Percentiles rank a stretch among this genome's conserved stretches.
Evolutionary conservation across 92 coral and sea anemone genomes (phyloP).

Genomic region (Meandrina meandrites): DNA sequence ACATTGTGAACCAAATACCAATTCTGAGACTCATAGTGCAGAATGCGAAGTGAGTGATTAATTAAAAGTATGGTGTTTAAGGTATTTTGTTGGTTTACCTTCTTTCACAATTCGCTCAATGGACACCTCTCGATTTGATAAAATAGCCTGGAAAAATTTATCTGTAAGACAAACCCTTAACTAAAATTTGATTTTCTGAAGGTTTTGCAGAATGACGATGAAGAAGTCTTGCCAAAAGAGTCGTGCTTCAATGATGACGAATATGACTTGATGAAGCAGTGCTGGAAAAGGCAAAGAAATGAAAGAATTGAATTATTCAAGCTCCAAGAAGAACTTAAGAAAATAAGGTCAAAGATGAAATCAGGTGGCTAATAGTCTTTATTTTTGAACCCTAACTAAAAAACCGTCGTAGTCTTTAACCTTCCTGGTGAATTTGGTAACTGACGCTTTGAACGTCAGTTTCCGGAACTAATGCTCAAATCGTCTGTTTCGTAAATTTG

Average conservation of each 20-base stretch:
- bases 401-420: no score
- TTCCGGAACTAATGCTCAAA: no score
- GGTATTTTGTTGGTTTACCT: no score
- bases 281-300: background rate
- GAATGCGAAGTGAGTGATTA: no score
- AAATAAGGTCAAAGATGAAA: background rate
- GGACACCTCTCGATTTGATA: background rate
- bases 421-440: background rate
- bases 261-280: slow-evolving; percentile 1
- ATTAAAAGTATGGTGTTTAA: no score
- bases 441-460: background rate
- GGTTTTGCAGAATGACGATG: background rate
- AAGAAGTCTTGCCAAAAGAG: background rate
- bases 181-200: background rate
- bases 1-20: no score
- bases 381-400: no score
- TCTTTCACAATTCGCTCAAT: no score
- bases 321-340: background rate
- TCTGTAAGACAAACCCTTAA: background rate
- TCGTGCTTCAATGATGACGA: background rate
- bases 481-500: no score
- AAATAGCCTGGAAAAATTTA: background rate
- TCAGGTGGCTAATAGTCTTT: background rate
- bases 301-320: background rate
- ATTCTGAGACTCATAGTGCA: no score